Evolutionary conservation across 1,140 invertebrate genomes (phyloP), one percentile per base, ranked within the genome.

Genomic region (Muscidifurax raptorellus): DNA sequence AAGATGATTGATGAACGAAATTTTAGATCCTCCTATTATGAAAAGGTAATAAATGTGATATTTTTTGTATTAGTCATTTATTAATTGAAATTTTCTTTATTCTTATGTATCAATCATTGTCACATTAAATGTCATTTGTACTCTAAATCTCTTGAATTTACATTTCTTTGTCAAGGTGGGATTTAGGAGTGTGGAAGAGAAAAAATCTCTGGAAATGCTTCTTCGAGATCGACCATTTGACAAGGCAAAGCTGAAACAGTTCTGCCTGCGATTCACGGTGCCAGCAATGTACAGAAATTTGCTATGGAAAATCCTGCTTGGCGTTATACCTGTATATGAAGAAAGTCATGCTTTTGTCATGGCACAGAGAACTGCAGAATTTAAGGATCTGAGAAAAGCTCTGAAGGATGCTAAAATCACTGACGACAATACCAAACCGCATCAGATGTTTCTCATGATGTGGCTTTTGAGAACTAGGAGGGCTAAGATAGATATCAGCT

Each of bases 151-250:
- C 40, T 32, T 69, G 1, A 18, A 71, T n/a, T 25, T 1, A 59
- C 28, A 7, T 44, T 78, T 82, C 12, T 64, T 7, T 74, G 76
- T 81, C 82, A 44, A 85, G 94, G 97, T 98, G 69, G 97, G 97
- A 78, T 98, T 97, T 93, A 95, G 96, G 79, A 97, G 96, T 87
- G 97, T 98, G 0, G 97, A 98, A 92, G 97, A 98, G 91, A 98
- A 98, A 91, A 97, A 97, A 92, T 97, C 97, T 0, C 91, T 98
- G n/a, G 97, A 98, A 93, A 97, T 97, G 90, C 93, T 99, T 9
- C 93, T 98, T 82, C 97, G 97, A 90, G 97, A 98, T 86, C 96
- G 96, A 90, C 96, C 96, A 18, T 94, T 97, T 88, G 97, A 98
- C 90, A 95, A 95, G 88, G 94, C 94, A 9, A 98, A 98, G 91